A percentile compares a stretch with the other conserved stretches of the same genome.
Evolutionary conservation across 2,113 vertebrate genomes (phyloP).

Genomic region (Crotalus tigris): DNA sequence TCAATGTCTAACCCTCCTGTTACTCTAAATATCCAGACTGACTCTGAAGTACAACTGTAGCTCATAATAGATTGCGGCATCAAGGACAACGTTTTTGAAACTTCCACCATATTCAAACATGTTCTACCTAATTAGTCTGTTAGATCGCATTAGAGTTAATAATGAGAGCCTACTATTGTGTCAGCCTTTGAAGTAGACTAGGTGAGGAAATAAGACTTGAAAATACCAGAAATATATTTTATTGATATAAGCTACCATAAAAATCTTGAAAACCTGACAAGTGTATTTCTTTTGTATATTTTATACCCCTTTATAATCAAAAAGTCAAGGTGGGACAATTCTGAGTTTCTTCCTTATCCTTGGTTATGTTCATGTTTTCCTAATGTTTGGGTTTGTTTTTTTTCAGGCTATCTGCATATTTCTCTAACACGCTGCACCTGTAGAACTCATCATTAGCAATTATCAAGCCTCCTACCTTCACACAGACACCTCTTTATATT

Average conservation of each 20-base stretch:
- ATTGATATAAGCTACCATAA: background rate
- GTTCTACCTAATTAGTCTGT: background rate
- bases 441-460: background rate
- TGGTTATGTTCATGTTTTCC: background rate
- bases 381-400: background rate
- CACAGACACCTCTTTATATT: background rate
- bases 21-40: background rate
- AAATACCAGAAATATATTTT: background rate
- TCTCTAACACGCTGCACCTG: background rate
- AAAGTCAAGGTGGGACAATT: background rate
- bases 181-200: background rate
- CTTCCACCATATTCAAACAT: background rate
- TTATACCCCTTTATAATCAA: background rate
- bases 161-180: background rate
- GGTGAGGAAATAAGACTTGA: background rate
- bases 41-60: background rate
- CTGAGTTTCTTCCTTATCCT: background rate
- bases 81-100: background rate
- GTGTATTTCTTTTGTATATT: background rate
- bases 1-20: background rate
- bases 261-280: background rate
- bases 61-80: background rate
- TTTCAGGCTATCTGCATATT: background rate
- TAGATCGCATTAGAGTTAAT: background rate
- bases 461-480: background rate